A percentile compares a stretch with the other conserved stretches of the same genome.
phyloP scores from a whole-genome alignment of 1,140 invertebrate species.

The Branchinecta lindahli region DNA sequence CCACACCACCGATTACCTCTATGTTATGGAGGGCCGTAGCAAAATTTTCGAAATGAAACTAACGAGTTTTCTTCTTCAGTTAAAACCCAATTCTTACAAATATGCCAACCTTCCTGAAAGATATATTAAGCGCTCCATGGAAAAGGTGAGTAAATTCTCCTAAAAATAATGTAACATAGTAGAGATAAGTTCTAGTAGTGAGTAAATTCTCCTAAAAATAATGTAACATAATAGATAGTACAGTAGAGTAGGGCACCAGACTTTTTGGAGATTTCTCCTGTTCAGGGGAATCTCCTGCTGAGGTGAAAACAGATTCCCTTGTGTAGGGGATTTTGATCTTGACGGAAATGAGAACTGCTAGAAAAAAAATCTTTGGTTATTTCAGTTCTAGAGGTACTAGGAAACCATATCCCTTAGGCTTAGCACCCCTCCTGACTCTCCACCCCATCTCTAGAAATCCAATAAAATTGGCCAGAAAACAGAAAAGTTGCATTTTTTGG shows the following conservation, averaged over 20 bases:
- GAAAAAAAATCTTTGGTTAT: too few relatives aligned
- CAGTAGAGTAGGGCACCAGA: background rate
- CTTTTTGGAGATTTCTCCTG: too few relatives aligned
- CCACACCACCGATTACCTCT: too few relatives aligned
- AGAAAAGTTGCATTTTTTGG: too few relatives aligned
- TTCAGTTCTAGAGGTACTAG: too few relatives aligned
- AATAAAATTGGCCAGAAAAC: too few relatives aligned
- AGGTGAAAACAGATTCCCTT: too few relatives aligned
- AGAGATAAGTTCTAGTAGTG: background rate
- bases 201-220: background rate
- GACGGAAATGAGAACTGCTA: too few relatives aligned
- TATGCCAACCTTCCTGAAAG: background rate
- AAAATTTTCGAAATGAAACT: constrained; percentile 2
- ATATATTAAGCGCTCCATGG: background rate
- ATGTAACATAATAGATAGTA: background rate
- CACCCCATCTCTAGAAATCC: background rate
- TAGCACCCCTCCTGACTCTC: background rate
- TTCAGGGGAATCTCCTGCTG: too few relatives aligned
- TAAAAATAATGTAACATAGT: background rate
- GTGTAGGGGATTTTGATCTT: too few relatives aligned
- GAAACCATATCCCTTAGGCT: background rate
- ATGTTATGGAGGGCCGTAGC: background rate
- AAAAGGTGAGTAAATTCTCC: background rate
- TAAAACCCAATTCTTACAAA: background rate
- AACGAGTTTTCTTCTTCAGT: background rate